These are phyloP conservation scores for Ophion slaviceki DNA, from an alignment of 2,888 invertebrate species.

Conservation along the genomic window DNA sequence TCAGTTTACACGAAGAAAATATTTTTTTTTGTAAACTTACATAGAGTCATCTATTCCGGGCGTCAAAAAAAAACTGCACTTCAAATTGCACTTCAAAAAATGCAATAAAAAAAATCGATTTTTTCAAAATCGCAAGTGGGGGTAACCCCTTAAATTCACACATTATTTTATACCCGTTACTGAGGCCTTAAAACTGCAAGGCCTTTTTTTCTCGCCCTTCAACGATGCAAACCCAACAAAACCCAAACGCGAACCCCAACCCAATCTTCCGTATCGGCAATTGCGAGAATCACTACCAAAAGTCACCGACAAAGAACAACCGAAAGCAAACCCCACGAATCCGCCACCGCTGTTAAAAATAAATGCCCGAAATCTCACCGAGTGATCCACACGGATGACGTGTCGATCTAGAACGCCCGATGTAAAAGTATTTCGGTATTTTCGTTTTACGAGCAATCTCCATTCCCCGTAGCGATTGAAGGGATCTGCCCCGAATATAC, in stretches of 20 bases:
- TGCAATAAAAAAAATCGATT: too few species aligned
- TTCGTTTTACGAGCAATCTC: conserved; percentile 37
- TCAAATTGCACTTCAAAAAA: too few species aligned
- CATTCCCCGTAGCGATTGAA: conserved; percentile 37
- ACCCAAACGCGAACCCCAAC: background rate
- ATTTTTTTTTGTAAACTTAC: too few species aligned
- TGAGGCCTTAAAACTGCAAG: too few species aligned
- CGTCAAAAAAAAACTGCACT: too few species aligned
- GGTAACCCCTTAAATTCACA: too few species aligned
- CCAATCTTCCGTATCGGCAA: background rate
- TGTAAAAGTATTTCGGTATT: conserved; percentile 40
- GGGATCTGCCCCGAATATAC: conserved; percentile 1
- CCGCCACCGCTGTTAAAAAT: background rate
- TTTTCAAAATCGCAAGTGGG: too few species aligned
- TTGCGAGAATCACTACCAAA: background rate
- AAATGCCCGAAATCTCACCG: conserved; percentile 2
- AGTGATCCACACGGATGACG: background rate
- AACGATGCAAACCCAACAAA: background rate
- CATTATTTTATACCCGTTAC: too few species aligned
- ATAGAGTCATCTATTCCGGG: too few species aligned
- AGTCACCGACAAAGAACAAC: background rate
- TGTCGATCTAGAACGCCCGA: conserved; percentile 10
- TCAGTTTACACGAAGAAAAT: too few species aligned
- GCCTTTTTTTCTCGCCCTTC: background rate
- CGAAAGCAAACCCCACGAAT: background rate